phyloP scores from a whole-genome alignment of 1,140 invertebrate genomes.

The Drosophila repleta region DNA sequence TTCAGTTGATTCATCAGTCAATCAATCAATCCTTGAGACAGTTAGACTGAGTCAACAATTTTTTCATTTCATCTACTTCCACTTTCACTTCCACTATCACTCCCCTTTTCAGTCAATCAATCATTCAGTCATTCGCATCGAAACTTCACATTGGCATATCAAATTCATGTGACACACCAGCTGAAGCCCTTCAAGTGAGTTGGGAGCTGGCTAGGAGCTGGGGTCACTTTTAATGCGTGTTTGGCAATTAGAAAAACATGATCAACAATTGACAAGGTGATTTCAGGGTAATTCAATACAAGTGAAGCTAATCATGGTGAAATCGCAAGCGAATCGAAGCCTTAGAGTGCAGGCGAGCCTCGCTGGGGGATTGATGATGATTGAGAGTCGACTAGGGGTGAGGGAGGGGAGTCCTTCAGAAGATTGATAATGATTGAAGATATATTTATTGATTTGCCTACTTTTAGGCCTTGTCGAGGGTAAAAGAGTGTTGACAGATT shows the following conservation, averaged over 20 bases:
- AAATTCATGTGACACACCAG: background rate
- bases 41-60: background rate
- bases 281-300: constrained; percentile 65
- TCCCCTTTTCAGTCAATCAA: background rate
- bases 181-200: background rate
- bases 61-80: background rate
- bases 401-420: no score
- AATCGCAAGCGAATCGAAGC: constrained; percentile 53
- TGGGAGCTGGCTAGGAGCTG: background rate
- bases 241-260: constrained; percentile 76
- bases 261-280: constrained; percentile 66
- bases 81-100: background rate
- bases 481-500: no score
- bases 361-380: background rate
- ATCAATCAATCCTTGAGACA: background rate
- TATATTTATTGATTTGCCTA: background rate
- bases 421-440: constrained; percentile 20
- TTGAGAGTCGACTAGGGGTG: no score
- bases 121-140: background rate
- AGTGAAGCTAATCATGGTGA: constrained; percentile 49
- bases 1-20: background rate
- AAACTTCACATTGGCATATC: no score
- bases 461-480: no score
- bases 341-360: constrained; percentile 16
- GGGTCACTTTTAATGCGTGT: constrained; percentile 21